Conservation (phyloP, 2,888 invertebrate species). For the Tyria jacobaeae region DNA sequence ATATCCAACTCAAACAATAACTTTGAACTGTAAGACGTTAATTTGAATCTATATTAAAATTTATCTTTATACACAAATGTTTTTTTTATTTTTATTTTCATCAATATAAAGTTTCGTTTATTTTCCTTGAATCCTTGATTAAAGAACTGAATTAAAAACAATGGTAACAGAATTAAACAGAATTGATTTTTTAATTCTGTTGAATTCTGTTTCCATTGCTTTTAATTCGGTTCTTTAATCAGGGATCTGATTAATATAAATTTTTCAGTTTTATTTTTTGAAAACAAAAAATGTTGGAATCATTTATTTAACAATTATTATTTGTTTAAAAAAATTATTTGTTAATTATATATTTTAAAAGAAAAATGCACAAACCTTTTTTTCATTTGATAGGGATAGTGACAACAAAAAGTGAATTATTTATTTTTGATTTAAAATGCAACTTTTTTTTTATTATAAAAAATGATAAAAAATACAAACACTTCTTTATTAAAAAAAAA, state of each 20-base stretch:
- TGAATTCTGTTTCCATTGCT: conserved; percentile 9
- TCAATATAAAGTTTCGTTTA: conserved; percentile 9
- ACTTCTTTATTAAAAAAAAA: conserved; percentile 9
- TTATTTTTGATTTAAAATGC: conserved; percentile 9
- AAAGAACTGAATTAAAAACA: conserved; percentile 9
- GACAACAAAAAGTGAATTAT: conserved; percentile 9
- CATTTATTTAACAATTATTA: conserved; percentile 9
- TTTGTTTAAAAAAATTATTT: conserved; percentile 9
- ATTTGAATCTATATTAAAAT: conserved; percentile 9
- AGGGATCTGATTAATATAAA: conserved; percentile 9
- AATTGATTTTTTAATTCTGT: conserved; percentile 8
- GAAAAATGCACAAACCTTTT: conserved; percentile 9
- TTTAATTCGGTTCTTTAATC: conserved; percentile 9
- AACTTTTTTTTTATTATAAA: conserved; percentile 9
- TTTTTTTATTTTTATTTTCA: conserved; percentile 9
- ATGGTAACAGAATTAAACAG: conserved; percentile 9
- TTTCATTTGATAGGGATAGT: conserved; percentile 9
- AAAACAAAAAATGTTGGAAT: conserved; percentile 9
- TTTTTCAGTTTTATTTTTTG: conserved; percentile 9
- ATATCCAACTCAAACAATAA: too few relatives aligned
- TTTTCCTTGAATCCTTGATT: conserved; percentile 9
- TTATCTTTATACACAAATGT: conserved; percentile 9
- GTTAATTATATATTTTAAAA: conserved; percentile 9
- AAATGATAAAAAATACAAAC: conserved; percentile 9
- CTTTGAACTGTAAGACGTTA: too few relatives aligned